Evolutionary conservation across 2,113 vertebrate species (phyloP), one percentile per base, ranked within the genome.

Genomic region (Pseudopodoces humilis): DNA sequence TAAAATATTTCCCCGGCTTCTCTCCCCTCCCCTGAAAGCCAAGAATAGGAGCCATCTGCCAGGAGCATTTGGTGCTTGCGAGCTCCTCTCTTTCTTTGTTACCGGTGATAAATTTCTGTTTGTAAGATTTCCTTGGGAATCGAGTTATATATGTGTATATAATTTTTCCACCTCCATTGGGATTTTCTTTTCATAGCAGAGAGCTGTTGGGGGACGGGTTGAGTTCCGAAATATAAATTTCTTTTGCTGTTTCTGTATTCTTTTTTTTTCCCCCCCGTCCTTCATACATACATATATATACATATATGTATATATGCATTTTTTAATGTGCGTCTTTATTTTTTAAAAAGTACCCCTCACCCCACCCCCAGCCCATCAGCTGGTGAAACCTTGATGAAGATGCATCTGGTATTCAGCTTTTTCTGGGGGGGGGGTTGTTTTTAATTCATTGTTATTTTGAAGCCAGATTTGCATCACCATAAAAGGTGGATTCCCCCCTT

Each of bases 1-100:
- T 98, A 98, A 97, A 94, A 97, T 95, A 96, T 95, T 94, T 86
- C 58, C 87, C n/a, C 94, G 94, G 89, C 85, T 94, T 94, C 84
- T 97, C 96, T 98, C 96, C 96, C 97, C 97, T 98, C 97, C 98
- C 95, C 93, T 97, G 96, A 95, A 97, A 95, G 93, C 88, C 93
- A 97, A 95, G 98, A 97, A 93, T 84, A 95, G 97, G 96, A 98
- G 95, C 98, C 97, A 98, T 98, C 98, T 98, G 98, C 98, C 97
- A 90, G 86, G 90, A 97, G 97, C 97, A 81, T 97, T 97, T 92
- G 97, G 97, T 94, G 96, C 93, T 97, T 91, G 93, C 96, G 85
- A 70, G 78, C 92, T 95, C 96, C 92, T 90, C 97, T 97, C 97
- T 96, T 97, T 95, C 98, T 98, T 98, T 98, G 98, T 98, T 98